These are phyloP conservation scores for Anhinga anhinga DNA, from an alignment of 2,113 vertebrate species.

Conservation along the genomic window DNA sequence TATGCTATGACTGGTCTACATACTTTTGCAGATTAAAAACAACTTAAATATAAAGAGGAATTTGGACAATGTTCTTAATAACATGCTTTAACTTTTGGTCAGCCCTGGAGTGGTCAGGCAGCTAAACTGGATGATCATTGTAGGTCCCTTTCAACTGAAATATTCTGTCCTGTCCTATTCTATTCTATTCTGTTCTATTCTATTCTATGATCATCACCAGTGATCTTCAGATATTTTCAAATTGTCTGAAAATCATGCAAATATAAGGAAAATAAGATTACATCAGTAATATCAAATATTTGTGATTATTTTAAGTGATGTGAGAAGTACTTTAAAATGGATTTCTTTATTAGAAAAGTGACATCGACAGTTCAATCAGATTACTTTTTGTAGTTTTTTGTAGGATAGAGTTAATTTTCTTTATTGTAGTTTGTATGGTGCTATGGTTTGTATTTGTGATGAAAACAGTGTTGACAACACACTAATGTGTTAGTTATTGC, in stretches of 20 bases:
- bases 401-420: background rate
- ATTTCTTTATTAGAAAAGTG: background rate
- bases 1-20: background rate
- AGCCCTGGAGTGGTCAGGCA: background rate
- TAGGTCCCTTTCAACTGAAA: background rate
- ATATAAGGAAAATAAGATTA: background rate
- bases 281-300: background rate
- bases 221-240: background rate
- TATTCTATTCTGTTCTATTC: background rate
- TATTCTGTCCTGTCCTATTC: background rate
- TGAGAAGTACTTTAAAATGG: background rate
- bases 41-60: background rate
- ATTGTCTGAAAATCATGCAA: background rate
- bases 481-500: background rate
- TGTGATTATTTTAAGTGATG: background rate
- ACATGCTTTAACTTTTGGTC: background rate
- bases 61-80: background rate
- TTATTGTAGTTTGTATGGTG: background rate
- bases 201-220: background rate
- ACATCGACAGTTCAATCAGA: background rate
- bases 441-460: background rate
- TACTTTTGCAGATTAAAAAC: background rate
- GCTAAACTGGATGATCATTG: background rate
- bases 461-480: background rate
- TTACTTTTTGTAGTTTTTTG: background rate